Percentiles rank a stretch among this genome's conserved stretches.
Evolutionary conservation across 2,113 vertebrate species (phyloP).

Genomic region (Coracopsis vasa): DNA sequence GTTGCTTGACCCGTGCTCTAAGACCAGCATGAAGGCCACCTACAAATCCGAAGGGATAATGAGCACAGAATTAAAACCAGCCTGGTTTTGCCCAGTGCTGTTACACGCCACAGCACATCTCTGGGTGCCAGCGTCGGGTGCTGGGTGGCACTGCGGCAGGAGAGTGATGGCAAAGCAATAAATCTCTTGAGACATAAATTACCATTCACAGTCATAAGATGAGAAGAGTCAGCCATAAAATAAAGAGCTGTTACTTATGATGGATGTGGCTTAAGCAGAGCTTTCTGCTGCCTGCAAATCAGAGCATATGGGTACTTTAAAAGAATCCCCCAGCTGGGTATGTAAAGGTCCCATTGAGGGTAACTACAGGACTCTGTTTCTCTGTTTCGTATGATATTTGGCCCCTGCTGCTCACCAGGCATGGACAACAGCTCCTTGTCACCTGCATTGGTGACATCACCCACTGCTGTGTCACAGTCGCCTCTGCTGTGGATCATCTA

Average conservation of each 20-base stretch:
- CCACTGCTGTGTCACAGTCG: neutral
- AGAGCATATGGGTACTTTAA: neutral
- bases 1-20: neutral
- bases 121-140: neutral
- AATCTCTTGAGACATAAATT: neutral
- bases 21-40: neutral
- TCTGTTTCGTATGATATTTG: neutral
- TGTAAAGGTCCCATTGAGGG: neutral
- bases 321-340: neutral
- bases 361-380: neutral
- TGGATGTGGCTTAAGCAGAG: neutral
- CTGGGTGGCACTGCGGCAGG: rapidly evolving
- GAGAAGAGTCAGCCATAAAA: neutral
- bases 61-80: neutral
- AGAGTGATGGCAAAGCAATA: neutral
- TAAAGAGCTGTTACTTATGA: neutral
- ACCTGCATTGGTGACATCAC: neutral
- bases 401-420: neutral
- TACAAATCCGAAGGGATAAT: neutral
- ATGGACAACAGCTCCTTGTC: neutral
- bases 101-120: rapidly evolving
- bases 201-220: neutral
- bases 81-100: neutral
- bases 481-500: neutral
- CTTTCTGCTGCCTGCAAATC: neutral